phyloP scores from a whole-genome alignment of 2,888 invertebrate genomes.

The Lampropteryx suffumata region DNA sequence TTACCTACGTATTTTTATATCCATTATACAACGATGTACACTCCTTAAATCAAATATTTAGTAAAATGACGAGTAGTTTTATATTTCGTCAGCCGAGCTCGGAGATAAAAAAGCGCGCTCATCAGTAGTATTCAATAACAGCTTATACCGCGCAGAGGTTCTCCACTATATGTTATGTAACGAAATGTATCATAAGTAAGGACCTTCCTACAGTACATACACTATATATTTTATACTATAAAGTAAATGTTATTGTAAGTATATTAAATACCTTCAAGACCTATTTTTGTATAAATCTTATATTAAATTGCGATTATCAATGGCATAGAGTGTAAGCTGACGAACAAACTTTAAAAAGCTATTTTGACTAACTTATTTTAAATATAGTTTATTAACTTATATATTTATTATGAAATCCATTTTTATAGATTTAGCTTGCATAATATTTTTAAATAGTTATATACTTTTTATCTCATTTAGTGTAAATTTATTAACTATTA shows the following conservation, averaged over 20 bases:
- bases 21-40: not conserved
- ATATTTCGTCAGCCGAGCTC: too few species aligned
- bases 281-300: not conserved
- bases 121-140: too few species aligned
- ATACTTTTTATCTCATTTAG: slow-evolving; percentile 7
- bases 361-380: slow-evolving; percentile 6
- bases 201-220: too few species aligned
- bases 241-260: too few species aligned
- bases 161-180: too few species aligned
- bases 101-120: too few species aligned
- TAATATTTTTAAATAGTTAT: slow-evolving; percentile 5
- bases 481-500: not conserved
- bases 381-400: too few species aligned
- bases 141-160: too few species aligned
- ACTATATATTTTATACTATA: too few species aligned
- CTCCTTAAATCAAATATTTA: not conserved
- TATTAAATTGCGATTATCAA: slow-evolving; percentile 1
- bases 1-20: not conserved
- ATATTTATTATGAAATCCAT: not conserved
- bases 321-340: not conserved
- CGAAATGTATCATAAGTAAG: too few species aligned
- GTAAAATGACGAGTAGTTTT: too few species aligned
- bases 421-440: slow-evolving; percentile 6
- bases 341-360: slow-evolving; percentile 1
- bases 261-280: not conserved